Conservation (phyloP, 37 sponge, comb jelly and placozoan species). For the Aplysina aerophoba region DNA sequence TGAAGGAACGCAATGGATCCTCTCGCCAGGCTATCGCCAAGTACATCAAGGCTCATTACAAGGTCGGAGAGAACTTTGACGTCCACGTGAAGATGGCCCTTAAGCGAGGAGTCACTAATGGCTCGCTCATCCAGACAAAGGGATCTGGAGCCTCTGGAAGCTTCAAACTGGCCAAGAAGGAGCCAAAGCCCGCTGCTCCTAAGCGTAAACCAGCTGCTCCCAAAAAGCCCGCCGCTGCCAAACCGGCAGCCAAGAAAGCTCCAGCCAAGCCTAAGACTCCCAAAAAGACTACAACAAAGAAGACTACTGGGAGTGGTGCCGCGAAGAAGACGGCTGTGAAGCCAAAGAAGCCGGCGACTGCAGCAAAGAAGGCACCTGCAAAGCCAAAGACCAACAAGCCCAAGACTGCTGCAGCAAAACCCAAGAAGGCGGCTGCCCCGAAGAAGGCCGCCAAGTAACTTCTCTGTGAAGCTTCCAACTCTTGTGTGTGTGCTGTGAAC, state of each 20-base stretch:
- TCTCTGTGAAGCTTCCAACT: too few species aligned
- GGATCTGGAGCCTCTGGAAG: slow-evolving; percentile 87
- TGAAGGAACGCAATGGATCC: slow-evolving; percentile 80
- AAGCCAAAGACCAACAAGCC: slow-evolving; percentile 42
- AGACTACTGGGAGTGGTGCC: too few species aligned
- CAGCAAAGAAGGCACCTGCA: slow-evolving; percentile 26
- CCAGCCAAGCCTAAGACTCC: slow-evolving; percentile 50
- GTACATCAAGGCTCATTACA: slow-evolving; percentile 89
- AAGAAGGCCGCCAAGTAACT: slow-evolving; percentile 36
- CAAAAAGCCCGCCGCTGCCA: slow-evolving; percentile 42
- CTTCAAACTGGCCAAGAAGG: slow-evolving; percentile 75
- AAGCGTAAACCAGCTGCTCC: slow-evolving; percentile 39
- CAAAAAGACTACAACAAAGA: not conserved
- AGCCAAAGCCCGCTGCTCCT: slow-evolving; percentile 22
- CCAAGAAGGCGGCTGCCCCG: slow-evolving; percentile 19
- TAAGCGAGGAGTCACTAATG: slow-evolving; percentile 60
- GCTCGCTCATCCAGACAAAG: slow-evolving; percentile 74
- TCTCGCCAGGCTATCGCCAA: slow-evolving; percentile 86
- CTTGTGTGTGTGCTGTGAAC: not conserved
- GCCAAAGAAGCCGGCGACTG: slow-evolving; percentile 25
- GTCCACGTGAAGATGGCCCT: slow-evolving; percentile 77
- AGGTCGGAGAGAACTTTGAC: slow-evolving; percentile 56
- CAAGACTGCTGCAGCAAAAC: slow-evolving; percentile 42
- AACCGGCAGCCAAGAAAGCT: slow-evolving; percentile 44
- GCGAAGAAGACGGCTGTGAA: slow-evolving; percentile 26